Evolutionary conservation across 1,140 invertebrate genomes (phyloP).

Genomic region (Drosophila tani): DNA sequence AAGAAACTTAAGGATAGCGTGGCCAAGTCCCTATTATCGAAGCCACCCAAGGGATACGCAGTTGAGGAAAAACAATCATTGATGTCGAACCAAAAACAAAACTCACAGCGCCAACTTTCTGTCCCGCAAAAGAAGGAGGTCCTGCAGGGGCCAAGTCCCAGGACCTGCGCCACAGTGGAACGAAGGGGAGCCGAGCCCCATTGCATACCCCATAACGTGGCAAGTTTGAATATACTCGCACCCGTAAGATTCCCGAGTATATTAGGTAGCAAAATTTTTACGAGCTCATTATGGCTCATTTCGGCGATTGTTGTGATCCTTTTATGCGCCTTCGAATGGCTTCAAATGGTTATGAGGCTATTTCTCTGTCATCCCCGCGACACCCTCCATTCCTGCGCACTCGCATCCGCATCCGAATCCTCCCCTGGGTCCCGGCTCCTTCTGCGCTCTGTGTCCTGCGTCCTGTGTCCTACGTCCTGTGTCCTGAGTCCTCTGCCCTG

Average conservation of each 20-base stretch:
- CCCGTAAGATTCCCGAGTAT: conserved; percentile 83
- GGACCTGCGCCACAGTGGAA: conserved; percentile 8
- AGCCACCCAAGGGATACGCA: conserved; percentile 4
- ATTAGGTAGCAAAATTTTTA: conserved; percentile 85
- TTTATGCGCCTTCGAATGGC: conserved; percentile 85
- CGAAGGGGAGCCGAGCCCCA: conserved; percentile 23
- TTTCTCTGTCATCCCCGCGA: conserved; percentile 76
- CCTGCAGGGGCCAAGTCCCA: conserved; percentile 27
- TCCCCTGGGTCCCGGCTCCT: conserved; percentile 16
- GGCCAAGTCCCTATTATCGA: background rate
- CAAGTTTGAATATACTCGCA: conserved; percentile 83
- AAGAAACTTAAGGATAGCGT: background rate
- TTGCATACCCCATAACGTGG: conserved; percentile 72
- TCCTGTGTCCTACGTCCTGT: conserved; percentile 23
- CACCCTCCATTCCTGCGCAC: conserved; percentile 30
- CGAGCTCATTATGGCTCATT: conserved; percentile 85
- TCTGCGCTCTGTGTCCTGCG: conserved; percentile 5
- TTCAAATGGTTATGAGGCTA: conserved; percentile 85
- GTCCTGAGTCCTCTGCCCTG: background rate
- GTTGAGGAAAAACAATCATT: conserved; percentile 39
- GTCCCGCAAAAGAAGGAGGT: conserved; percentile 9
- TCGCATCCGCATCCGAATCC: conserved; percentile 48
- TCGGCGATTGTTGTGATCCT: conserved; percentile 85
- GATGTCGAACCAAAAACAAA: conserved; percentile 38
- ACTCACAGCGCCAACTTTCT: conserved; percentile 23